Conservation (phyloP, 2,888 invertebrate species). For the Eristalinus aeneus region DNA sequence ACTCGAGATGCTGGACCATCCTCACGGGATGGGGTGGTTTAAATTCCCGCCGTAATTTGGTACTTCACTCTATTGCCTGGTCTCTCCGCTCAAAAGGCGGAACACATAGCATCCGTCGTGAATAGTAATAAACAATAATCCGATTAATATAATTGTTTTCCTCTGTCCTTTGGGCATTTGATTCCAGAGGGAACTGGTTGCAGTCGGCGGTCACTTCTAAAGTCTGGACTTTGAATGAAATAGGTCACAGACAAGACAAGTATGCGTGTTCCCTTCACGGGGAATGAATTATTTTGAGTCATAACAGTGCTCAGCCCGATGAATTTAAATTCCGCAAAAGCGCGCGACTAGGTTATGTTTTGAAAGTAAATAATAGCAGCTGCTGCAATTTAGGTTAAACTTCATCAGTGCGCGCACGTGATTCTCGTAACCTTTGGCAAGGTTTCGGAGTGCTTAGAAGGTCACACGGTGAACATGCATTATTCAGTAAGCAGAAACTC, state of each 20-base stretch:
- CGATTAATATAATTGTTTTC: constrained; percentile 35
- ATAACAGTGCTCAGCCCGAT: not conserved
- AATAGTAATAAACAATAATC: constrained; percentile 43
- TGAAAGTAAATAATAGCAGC: not conserved
- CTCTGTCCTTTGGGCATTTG: not conserved
- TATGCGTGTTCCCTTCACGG: not conserved
- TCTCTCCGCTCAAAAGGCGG: not conserved
- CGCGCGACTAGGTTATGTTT: not conserved
- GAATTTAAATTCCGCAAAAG: not conserved
- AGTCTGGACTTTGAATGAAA: not conserved
- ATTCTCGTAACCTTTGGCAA: not conserved
- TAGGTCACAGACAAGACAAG: constrained; percentile 40
- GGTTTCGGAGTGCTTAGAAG: not conserved
- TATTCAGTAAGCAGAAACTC: not conserved
- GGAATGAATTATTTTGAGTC: not conserved
- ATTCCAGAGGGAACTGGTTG: not conserved
- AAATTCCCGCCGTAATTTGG: constrained; percentile 20
- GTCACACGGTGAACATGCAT: not conserved
- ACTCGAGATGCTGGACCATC: constrained; percentile 26
- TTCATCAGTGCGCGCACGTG: not conserved
- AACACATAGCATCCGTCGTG: not conserved
- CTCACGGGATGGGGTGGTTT: constrained; percentile 22
- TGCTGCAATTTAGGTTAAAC: not conserved
- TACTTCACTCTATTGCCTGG: constrained; percentile 10
- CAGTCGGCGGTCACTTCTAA: not conserved